Evolutionary conservation across 2,888 invertebrate genomes (phyloP).

Genomic region (Cyrtodaria siliqua): DNA sequence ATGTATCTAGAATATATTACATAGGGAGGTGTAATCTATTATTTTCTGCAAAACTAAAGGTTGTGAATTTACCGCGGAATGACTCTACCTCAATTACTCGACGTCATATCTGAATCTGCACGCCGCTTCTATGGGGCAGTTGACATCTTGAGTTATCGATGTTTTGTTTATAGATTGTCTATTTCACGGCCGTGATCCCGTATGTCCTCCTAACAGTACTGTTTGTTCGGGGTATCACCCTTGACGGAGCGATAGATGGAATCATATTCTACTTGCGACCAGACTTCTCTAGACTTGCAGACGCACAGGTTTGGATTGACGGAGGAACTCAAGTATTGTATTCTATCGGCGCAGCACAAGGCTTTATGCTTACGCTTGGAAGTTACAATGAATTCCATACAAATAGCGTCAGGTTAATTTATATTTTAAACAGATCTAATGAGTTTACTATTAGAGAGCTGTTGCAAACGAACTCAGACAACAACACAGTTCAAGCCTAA

Average conservation of each 20-base stretch:
- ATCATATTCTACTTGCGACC: constrained; percentile 91
- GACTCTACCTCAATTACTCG: too few species aligned
- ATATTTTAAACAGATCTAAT: neutral
- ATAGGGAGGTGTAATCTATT: too few species aligned
- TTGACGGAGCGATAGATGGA: constrained; percentile 90
- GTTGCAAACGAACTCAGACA: too few species aligned
- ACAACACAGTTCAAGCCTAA: too few species aligned
- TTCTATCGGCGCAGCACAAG: constrained; percentile 34
- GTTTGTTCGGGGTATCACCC: constrained; percentile 67
- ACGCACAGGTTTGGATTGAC: constrained; percentile 86
- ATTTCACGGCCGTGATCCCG: constrained; percentile 72
- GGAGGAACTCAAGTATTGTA: constrained; percentile 40
- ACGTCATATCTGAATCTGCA: too few species aligned
- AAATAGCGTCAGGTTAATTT: constrained; percentile 27
- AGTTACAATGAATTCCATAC: constrained; percentile 38
- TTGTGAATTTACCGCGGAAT: too few species aligned
- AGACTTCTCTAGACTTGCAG: constrained; percentile 89
- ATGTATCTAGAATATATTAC: too few species aligned
- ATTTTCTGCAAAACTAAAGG: too few species aligned
- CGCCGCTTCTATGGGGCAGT: too few species aligned
- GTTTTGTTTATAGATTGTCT: constrained; percentile 66
- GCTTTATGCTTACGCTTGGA: constrained; percentile 37
- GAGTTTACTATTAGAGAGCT: too few species aligned
- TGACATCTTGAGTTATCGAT: too few species aligned
- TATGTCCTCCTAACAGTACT: constrained; percentile 68